These are phyloP conservation scores for Leptobrachium ailaonicum DNA, from an alignment of 2,113 vertebrate species.

Conservation along the genomic window DNA sequence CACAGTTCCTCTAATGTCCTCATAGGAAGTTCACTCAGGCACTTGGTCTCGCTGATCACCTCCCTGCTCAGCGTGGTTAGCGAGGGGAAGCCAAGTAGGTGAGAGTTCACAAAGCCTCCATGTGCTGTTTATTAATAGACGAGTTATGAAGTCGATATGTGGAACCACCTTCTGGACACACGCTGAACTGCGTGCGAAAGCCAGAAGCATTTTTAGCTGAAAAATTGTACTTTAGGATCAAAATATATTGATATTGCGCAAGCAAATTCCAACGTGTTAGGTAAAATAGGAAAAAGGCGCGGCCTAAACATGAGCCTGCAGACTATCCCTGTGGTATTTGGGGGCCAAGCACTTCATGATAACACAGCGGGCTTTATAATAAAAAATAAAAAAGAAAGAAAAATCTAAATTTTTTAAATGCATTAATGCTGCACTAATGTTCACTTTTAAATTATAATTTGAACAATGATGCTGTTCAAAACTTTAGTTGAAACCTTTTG, in stretches of 20 bases:
- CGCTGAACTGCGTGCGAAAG: neutral
- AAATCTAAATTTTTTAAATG: too few species aligned
- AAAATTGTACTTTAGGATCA: neutral
- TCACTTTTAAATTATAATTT: too few species aligned
- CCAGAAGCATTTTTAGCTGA: neutral
- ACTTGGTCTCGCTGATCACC: neutral
- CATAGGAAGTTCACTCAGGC: neutral
- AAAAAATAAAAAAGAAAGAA: too few species aligned
- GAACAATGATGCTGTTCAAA: too few species aligned
- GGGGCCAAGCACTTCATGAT: too few species aligned
- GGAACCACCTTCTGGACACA: neutral
- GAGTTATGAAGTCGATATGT: neutral
- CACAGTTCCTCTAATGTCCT: neutral
- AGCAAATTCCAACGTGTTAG: neutral
- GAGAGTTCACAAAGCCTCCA: neutral
- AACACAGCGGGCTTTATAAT: too few species aligned
- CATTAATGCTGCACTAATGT: too few species aligned
- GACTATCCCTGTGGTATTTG: too few species aligned
- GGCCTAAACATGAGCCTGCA: too few species aligned
- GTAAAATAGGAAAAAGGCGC: too few species aligned
- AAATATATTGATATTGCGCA: neutral
- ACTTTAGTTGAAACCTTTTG: too few species aligned
- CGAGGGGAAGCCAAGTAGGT: constrained; percentile 8
- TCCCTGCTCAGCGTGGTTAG: neutral
- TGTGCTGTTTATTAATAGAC: constrained; percentile 9